Base-by-base conservation (phyloP, 2,888 invertebrate genomes). In the Mesochorus sp. region DNA sequence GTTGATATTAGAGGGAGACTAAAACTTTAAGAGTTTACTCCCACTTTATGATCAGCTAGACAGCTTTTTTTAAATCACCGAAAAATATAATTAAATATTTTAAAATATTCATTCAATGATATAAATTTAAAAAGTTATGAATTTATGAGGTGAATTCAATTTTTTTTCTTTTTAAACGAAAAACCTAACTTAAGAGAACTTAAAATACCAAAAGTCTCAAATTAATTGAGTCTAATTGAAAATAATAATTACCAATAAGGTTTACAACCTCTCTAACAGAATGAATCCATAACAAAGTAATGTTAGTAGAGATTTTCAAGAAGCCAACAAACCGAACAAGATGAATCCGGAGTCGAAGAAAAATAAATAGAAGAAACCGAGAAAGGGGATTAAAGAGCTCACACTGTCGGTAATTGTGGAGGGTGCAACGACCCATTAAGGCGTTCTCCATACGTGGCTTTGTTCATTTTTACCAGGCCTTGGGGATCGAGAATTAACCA, bases 381-480 rank as follows among this genome's bases (percentile, higher is more conserved):
- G 17, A 66, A 66, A 24, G 53, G 19, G 59, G 61, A 55, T 26
- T 49, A 24, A 64, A 34, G 49, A 12, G 64, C 59, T 42, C 59
- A 14, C n/a, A 14, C 10, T 14, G 70, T 62, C 64, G 57, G 44
- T 44, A 37, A 44, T 49, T 53, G 44, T 37, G 47, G 31, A 57
- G 51, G 70, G 76, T 70, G 70, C 64, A 49, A 70, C 70, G 70
- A 76, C 76, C 62, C 64, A 57, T 70, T 39, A 26, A 44, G 44
- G 62, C 47, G 31, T 31, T 47, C 62, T 37, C 37, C 70, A 51
- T 68, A 55, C 53, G n/a, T 31, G 39, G 57, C 62, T 76, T 51
- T 59, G 64, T 64, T 31, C 70, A 59, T 76, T 49, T 57, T 44
- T 49, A 31, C 26, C 24, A 53, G 1, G 76, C 64, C 64, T 34